Evolutionary conservation across 1,140 invertebrate species (phyloP), one percentile per base, ranked within the genome.

Genomic region (Ctenoplectra terminalis): DNA sequence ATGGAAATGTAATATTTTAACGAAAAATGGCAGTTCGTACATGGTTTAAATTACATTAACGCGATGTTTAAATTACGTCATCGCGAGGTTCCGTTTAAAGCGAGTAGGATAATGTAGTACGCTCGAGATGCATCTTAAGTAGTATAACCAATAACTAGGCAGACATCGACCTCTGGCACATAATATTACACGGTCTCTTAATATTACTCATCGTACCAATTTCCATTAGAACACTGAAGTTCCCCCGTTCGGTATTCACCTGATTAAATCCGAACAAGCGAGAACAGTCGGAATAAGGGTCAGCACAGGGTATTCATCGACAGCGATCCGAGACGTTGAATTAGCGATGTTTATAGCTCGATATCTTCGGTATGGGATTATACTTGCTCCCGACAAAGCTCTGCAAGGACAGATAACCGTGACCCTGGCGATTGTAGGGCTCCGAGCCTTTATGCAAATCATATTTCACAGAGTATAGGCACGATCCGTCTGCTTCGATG

Each of bases 361-460:
- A 48, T 69, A 63, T 80, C 58, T 58, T 26, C 7, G 7, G n/a
- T 26, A 7, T 4, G 43, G 17, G 43, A 70, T 70, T 29, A 31
- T 46, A 43, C 15, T 29, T 17, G 46, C 17, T 17, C 1, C 5
- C n/a, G 69, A 58, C 40, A 29, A 58, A 75, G 40, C 58, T 52
- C 2, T 31, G 70, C 20, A 23, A 54, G 70, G 31, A 63, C 6
- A 26, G 50, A 75, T 56, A 80, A 20, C 26, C 61, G n/a, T 40
- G 70, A 58, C 63, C 60, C 71, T 71, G 78, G 29, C 34, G 9
- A 26, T 46, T 58, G 26, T 20, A 37, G 26, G 20, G 2, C 15
- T n/a, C 5, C 15, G 9, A 52, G 34, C 60, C 79, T 82, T 82
- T 84, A 87, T 88, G 88, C 82, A 88, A 90, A 88, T 86, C 72